A percentile compares a stretch with the other conserved stretches of the same genome.
phyloP scores from a whole-genome alignment of 2,888 invertebrate genomes.

The Clusia tigrina region DNA sequence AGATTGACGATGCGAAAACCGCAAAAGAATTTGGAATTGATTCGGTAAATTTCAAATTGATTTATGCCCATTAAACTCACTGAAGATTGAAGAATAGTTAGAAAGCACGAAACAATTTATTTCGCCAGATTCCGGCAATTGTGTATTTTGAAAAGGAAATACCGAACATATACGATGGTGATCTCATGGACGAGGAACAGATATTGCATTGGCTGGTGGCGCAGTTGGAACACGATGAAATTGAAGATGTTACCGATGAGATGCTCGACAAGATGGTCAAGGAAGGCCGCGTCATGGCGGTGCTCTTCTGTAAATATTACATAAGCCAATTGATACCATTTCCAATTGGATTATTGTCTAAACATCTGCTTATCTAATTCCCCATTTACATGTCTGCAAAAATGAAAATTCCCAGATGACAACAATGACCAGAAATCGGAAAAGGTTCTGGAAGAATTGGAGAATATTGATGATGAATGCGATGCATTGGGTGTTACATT shows the following conservation, averaged over 20 bases:
- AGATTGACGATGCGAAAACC: slow-evolving; percentile 87
- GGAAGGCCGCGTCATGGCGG: slow-evolving; percentile 87
- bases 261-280: slow-evolving; percentile 90
- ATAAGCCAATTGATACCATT: no score
- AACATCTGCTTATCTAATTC: neutral
- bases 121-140: slow-evolving; percentile 74
- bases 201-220: slow-evolving; percentile 87
- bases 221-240: slow-evolving; percentile 90
- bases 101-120: neutral
- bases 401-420: slow-evolving; percentile 74
- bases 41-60: slow-evolving; percentile 53
- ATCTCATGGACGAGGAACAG: slow-evolving; percentile 87
- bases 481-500: slow-evolving; percentile 88
- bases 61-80: neutral
- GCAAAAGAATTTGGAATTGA: slow-evolving; percentile 88
- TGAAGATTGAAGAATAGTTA: neutral
- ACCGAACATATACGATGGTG: slow-evolving; percentile 92
- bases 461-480: slow-evolving; percentile 94
- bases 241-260: slow-evolving; percentile 93
- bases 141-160: slow-evolving; percentile 94
- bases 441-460: slow-evolving; percentile 84
- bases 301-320: slow-evolving; percentile 82
- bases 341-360: slow-evolving; percentile 32
- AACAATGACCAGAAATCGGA: slow-evolving; percentile 89
- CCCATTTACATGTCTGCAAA: no score